These are phyloP conservation scores for Tupiocoris notatus DNA, from an alignment of 2,888 invertebrate genomes.

Conservation along the genomic window DNA sequence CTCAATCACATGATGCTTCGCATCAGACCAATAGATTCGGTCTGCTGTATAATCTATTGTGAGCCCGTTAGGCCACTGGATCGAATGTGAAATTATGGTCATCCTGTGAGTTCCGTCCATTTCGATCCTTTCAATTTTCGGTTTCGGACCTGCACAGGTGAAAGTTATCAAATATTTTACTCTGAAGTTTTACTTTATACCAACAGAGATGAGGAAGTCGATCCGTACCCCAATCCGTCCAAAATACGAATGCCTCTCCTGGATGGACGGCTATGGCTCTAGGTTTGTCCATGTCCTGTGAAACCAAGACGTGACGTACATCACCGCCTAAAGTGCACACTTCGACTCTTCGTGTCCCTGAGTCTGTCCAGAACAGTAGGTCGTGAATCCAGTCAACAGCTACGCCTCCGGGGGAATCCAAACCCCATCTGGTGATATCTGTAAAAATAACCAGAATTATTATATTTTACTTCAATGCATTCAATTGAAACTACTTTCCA, in stretches of 20 bases:
- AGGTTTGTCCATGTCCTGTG: constrained; percentile 78
- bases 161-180: no score
- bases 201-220: no score
- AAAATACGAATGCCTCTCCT: constrained; percentile 73
- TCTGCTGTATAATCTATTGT: constrained; percentile 79
- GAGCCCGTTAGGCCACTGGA: constrained; percentile 86
- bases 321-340: constrained; percentile 74
- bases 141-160: constrained; percentile 66
- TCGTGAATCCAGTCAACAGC: constrained; percentile 86
- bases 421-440: constrained; percentile 79
- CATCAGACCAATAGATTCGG: constrained; percentile 84
- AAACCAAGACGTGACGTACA: constrained; percentile 70
- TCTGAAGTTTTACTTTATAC: no score
- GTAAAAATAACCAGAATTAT: constrained; percentile 40
- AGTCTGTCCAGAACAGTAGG: constrained; percentile 84
- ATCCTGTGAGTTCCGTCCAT: constrained; percentile 78
- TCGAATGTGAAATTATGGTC: constrained; percentile 71
- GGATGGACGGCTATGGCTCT: constrained; percentile 82
- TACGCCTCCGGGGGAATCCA: constrained; percentile 80
- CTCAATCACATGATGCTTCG: constrained; percentile 84
- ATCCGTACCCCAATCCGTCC: constrained; percentile 85
- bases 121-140: constrained; percentile 76
- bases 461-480: background rate
- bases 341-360: constrained; percentile 77
- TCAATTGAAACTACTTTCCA: background rate